These are phyloP conservation scores for Pungitius pungitius DNA, from an alignment of 2,113 vertebrate genomes.

Conservation along the genomic window DNA sequence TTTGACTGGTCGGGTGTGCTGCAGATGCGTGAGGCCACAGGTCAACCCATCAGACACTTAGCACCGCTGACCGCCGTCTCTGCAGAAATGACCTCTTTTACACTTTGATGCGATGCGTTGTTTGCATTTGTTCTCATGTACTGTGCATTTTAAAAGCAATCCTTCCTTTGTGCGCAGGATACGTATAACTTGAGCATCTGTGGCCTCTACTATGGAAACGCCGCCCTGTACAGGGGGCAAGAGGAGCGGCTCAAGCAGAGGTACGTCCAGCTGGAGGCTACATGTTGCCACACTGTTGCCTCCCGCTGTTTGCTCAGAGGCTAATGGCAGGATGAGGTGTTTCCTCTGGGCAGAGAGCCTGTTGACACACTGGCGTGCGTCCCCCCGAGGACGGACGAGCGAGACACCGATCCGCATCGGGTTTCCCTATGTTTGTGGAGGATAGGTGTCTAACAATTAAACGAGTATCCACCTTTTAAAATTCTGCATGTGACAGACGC, in stretches of 20 bases:
- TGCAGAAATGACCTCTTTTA: background rate
- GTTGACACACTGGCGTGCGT: slow-evolving; percentile 58
- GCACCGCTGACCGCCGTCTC: background rate
- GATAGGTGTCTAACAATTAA: slow-evolving; percentile 44
- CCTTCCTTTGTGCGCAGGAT: slow-evolving; percentile 57
- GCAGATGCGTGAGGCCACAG: slow-evolving; percentile 14
- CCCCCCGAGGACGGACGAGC: slow-evolving; percentile 51
- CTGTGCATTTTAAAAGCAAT: background rate
- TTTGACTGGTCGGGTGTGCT: slow-evolving; percentile 19
- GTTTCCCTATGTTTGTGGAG: slow-evolving; percentile 61
- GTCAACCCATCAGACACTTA: slow-evolving; percentile 11
- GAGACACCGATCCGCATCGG: slow-evolving; percentile 42
- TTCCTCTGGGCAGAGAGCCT: slow-evolving; percentile 52
- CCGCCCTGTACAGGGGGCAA: slow-evolving; percentile 61
- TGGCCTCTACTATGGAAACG: slow-evolving; percentile 60
- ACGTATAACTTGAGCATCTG: slow-evolving; percentile 60
- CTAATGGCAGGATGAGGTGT: slow-evolving; percentile 66
- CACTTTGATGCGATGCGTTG: background rate
- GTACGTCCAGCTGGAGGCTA: slow-evolving; percentile 65
- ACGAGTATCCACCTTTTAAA: slow-evolving; percentile 22
- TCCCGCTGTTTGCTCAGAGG: slow-evolving; percentile 65
- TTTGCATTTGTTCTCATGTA: slow-evolving; percentile 2
- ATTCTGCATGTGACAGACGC: slow-evolving; percentile 6
- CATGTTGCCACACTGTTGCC: too few species aligned
- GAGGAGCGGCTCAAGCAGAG: slow-evolving; percentile 65